These are phyloP conservation scores for Ceyx melanurus DNA, from an alignment of 2,113 vertebrate species.

Conservation along the genomic window DNA sequence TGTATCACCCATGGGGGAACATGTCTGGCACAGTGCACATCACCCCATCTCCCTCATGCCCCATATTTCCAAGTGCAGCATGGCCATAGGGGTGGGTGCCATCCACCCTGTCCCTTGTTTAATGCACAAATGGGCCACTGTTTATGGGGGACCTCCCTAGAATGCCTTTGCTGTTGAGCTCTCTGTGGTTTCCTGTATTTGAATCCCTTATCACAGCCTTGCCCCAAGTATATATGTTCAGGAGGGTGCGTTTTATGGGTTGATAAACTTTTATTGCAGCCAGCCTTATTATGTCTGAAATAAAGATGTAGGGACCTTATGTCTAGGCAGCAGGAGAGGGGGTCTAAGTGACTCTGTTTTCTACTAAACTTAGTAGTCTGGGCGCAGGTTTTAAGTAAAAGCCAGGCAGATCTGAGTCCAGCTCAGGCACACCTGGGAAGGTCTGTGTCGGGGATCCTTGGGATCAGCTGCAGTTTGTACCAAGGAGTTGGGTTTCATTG, in stretches of 20 bases:
- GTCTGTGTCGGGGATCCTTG: background rate
- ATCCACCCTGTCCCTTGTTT: accelerated
- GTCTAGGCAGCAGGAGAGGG: accelerated
- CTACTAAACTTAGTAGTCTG: background rate
- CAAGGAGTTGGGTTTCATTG: background rate
- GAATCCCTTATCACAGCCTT: slow-evolving; percentile 20
- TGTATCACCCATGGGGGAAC: background rate
- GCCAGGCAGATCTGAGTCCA: background rate
- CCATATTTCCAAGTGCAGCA: accelerated
- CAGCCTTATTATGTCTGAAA: background rate
- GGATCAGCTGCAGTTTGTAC: background rate
- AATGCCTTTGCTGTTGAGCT: background rate
- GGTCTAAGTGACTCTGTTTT: background rate
- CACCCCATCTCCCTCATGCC: background rate
- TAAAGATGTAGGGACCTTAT: background rate
- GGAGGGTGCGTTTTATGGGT: background rate
- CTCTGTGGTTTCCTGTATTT: slow-evolving; percentile 3
- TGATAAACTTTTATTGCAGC: slow-evolving; percentile 42
- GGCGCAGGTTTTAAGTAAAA: background rate
- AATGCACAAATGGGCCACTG: accelerated
- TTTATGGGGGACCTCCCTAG: background rate
- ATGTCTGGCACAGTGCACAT: accelerated
- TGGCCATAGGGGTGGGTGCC: background rate
- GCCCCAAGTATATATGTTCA: background rate
- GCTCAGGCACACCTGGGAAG: background rate